Conservation (phyloP, 2,797 vertebrate species). For the Cryptoblepharus egeriae region DNA sequence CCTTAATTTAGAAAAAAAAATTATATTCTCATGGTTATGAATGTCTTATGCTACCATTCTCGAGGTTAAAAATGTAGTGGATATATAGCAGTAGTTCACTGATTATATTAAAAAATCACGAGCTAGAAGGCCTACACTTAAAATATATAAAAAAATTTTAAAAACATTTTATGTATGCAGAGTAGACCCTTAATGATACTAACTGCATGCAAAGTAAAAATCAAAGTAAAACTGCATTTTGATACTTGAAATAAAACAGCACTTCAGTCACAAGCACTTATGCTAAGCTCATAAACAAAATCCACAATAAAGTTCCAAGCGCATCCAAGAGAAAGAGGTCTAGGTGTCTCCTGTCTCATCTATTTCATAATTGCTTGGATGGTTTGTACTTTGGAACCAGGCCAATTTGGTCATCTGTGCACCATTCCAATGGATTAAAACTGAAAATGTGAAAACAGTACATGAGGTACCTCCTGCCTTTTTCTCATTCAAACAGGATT, state of each 20-base stretch:
- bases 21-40: constrained; percentile 2
- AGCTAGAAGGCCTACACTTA: not conserved
- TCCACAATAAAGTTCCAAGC: constrained; percentile 25
- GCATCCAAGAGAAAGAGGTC: constrained; percentile 10
- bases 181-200: not conserved
- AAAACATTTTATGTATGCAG: not conserved
- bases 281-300: constrained; percentile 36
- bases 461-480: not conserved
- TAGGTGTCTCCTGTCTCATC: constrained; percentile 26
- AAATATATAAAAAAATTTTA: not conserved
- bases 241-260: constrained; percentile 40
- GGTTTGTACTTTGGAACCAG: constrained; percentile 32
- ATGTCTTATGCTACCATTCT: not conserved
- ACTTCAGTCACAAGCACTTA: constrained; percentile 24
- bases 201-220: constrained; percentile 15
- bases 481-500: constrained; percentile 19
- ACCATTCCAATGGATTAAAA: constrained; percentile 15
- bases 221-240: constrained; percentile 11
- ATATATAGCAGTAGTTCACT: not conserved
- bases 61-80: not conserved
- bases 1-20: not conserved
- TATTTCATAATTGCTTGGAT: constrained; percentile 20
- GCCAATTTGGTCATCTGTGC: constrained; percentile 8
- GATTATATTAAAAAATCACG: not conserved
- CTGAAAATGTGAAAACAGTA: constrained; percentile 20